A percentile compares a stretch with the other conserved stretches of the same genome.
Conservation (phyloP, 2,113 vertebrate species). For the Salminus brasiliensis region DNA sequence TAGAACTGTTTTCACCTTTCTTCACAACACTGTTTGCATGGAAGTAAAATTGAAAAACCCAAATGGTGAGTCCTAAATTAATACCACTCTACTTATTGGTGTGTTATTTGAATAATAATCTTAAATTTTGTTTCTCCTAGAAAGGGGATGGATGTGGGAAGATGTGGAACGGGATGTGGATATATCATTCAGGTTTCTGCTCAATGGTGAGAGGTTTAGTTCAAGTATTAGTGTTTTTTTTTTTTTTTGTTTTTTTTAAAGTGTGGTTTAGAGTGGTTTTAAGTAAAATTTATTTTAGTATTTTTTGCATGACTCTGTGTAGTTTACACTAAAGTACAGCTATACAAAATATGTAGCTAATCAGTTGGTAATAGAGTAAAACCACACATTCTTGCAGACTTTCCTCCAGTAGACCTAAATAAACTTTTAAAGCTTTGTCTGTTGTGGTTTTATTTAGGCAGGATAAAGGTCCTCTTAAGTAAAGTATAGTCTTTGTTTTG, state of each 20-base stretch:
- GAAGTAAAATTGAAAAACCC: conserved; percentile 61
- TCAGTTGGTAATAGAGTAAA: too few species aligned
- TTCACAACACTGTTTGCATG: conserved; percentile 68
- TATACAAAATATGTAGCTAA: too few species aligned
- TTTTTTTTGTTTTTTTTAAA: too few species aligned
- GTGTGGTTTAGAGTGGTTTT: background rate
- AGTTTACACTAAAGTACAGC: too few species aligned
- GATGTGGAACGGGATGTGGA: conserved; percentile 58
- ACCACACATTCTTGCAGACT: too few species aligned
- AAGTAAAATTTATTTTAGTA: too few species aligned
- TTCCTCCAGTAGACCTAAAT: too few species aligned
- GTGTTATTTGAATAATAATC: background rate
- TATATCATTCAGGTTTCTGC: conserved; percentile 61
- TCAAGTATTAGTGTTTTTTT: background rate
- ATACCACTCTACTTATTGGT: background rate
- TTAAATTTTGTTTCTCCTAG: conserved; percentile 47
- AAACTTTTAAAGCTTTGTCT: too few species aligned
- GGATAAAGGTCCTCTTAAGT: too few species aligned
- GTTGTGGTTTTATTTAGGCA: too few species aligned
- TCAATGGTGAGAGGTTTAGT: conserved; percentile 66
- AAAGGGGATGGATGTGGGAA: conserved; percentile 25
- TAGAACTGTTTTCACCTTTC: conserved; percentile 63
- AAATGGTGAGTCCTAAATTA: conserved; percentile 58
- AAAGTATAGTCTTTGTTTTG: too few species aligned
- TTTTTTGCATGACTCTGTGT: too few species aligned